Percentiles rank a stretch among this genome's conserved stretches.
Conservation (phyloP, 2,888 invertebrate species). For the Ditula angustiorana region DNA sequence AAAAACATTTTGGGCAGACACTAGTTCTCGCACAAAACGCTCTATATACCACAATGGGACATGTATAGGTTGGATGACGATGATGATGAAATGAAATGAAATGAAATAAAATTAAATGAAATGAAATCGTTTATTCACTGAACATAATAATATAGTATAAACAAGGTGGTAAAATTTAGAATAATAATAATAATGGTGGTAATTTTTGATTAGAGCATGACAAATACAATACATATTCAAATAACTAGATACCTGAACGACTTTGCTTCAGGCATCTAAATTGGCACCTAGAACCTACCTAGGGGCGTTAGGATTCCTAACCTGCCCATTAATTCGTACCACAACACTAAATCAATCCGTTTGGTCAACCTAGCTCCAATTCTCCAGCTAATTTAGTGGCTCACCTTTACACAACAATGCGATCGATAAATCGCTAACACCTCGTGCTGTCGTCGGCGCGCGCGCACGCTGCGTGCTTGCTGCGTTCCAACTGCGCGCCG, state of each 20-base stretch:
- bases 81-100: too few species aligned
- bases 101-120: too few species aligned
- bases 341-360: conserved; percentile 31
- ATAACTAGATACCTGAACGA: background rate
- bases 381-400: conserved; percentile 40
- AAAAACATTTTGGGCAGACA: too few species aligned
- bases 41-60: too few species aligned
- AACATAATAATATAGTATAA: too few species aligned
- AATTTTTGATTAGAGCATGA: too few species aligned
- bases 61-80: too few species aligned
- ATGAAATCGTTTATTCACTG: too few species aligned
- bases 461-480: conserved; percentile 33
- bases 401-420: conserved; percentile 46
- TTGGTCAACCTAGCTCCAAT: conserved; percentile 30
- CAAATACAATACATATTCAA: too few species aligned
- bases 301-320: conserved; percentile 25
- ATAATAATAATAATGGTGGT: too few species aligned
- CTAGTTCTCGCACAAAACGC: too few species aligned
- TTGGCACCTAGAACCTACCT: conserved; percentile 1
- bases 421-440: conserved; percentile 44
- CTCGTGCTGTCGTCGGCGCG: conserved; percentile 42
- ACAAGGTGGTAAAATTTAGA: too few species aligned
- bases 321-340: conserved; percentile 26
- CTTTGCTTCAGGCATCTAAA: background rate
- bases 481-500: conserved; percentile 24